Evolutionary conservation across 2,113 vertebrate genomes (phyloP).

Genomic region (Lasiurus borealis): DNA sequence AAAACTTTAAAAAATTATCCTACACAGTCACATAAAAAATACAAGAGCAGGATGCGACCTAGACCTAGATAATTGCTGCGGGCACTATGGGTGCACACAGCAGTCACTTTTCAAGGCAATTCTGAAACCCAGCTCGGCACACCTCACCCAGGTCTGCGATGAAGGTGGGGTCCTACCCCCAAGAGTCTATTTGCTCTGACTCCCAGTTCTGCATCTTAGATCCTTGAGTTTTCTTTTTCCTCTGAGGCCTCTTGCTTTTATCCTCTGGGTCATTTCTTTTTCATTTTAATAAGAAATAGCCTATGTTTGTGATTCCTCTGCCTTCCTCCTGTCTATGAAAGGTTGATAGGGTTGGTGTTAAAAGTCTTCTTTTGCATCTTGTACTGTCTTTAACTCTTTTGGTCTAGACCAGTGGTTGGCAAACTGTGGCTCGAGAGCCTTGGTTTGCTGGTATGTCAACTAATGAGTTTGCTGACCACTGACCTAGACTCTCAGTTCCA

Average conservation of each 20-base stretch:
- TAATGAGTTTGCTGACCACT: too few species aligned
- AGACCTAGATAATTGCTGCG: background rate
- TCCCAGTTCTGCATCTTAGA: background rate
- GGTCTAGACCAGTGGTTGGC: background rate
- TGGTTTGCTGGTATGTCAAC: too few species aligned
- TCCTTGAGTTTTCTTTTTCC: background rate
- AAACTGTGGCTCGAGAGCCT: too few species aligned
- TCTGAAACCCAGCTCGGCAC: background rate
- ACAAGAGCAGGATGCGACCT: rapidly evolving
- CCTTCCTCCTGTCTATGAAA: background rate
- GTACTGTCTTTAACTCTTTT: background rate
- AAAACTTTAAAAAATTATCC: background rate
- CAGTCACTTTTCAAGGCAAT: background rate
- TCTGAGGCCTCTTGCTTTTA: background rate
- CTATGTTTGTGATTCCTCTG: background rate
- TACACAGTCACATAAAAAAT: background rate
- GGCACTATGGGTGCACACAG: rapidly evolving
- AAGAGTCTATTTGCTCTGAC: background rate
- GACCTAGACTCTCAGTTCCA: too few species aligned
- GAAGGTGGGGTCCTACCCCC: background rate
- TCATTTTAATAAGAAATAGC: background rate
- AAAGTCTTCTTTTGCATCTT: background rate
- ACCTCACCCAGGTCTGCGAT: too few species aligned
- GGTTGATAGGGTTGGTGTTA: rapidly evolving
- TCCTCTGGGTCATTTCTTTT: background rate